These are phyloP conservation scores for Malurus cyaneus DNA, from an alignment of 2,113 vertebrate species.

Conservation along the genomic window DNA sequence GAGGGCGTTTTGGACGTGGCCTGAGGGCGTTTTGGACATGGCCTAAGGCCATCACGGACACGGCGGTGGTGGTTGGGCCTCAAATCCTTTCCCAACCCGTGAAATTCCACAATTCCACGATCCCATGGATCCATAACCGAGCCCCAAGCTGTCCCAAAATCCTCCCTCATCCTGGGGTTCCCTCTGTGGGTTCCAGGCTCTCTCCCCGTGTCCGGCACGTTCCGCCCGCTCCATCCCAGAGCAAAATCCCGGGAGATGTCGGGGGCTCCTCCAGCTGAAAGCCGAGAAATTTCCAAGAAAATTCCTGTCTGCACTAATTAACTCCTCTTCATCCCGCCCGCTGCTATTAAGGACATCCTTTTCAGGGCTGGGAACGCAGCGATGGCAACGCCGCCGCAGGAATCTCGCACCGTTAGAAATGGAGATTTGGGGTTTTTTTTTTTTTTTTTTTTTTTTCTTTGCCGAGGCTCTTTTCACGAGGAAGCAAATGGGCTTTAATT, in stretches of 20 bases:
- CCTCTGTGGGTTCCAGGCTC: accelerated
- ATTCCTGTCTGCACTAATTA: neutral
- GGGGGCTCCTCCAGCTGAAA: neutral
- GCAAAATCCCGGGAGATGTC: accelerated
- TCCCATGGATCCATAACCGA: accelerated
- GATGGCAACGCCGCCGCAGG: neutral
- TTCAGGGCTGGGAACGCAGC: neutral
- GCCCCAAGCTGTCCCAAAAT: accelerated
- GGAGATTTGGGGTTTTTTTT: neutral
- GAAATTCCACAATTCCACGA: accelerated
- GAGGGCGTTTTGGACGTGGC: neutral
- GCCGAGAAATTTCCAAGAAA: neutral
- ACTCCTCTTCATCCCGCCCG: neutral
- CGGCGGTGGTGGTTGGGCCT: accelerated
- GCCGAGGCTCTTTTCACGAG: neutral
- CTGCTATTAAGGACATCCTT: neutral
- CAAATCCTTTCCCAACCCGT: neutral
- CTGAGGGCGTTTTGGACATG: neutral
- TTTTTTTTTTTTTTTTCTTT: too few species aligned
- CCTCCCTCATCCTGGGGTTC: accelerated
- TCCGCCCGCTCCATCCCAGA: accelerated
- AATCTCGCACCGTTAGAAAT: neutral
- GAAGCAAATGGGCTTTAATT: conserved; percentile 46
- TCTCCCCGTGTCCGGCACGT: neutral
- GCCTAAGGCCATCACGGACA: accelerated